Conservation (phyloP, 1,140 invertebrate species). For the Nasonia vitripennis region DNA sequence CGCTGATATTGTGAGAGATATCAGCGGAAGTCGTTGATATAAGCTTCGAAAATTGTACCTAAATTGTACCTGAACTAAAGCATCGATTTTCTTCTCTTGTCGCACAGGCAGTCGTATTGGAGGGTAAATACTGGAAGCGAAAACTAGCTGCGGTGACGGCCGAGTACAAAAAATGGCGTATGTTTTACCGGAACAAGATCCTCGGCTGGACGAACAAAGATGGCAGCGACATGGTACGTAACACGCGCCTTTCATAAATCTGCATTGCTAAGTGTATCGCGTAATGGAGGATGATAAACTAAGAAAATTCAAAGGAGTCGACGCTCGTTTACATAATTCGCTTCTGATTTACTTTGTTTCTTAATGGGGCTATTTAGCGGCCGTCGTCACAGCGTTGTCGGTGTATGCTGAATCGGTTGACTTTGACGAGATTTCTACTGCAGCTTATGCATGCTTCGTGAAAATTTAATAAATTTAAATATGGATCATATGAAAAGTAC, state of each 20-base stretch:
- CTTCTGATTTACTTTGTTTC: no score
- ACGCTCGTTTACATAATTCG: no score
- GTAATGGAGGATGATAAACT: not conserved
- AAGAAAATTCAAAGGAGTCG: not conserved
- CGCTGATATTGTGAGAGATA: not conserved
- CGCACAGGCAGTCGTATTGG: conserved; percentile 90
- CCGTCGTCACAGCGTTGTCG: no score
- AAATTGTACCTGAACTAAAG: conserved; percentile 49
- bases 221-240: conserved; percentile 83
- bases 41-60: conserved; percentile 40
- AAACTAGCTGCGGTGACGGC: conserved; percentile 96
- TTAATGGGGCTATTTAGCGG: no score
- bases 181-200: conserved; percentile 92
- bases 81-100: conserved; percentile 56
- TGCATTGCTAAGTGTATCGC: not conserved
- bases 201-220: conserved; percentile 85
- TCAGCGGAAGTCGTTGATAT: not conserved
- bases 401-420: no score
- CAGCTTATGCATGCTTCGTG: no score
- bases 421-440: no score
- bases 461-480: no score
- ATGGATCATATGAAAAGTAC: not conserved
- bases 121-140: conserved; percentile 99
- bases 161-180: conserved; percentile 99
- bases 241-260: not conserved